Evolutionary conservation across 2,888 invertebrate species (phyloP), one percentile per base, ranked within the genome.

Genomic region (Calliphora vomitoria): DNA sequence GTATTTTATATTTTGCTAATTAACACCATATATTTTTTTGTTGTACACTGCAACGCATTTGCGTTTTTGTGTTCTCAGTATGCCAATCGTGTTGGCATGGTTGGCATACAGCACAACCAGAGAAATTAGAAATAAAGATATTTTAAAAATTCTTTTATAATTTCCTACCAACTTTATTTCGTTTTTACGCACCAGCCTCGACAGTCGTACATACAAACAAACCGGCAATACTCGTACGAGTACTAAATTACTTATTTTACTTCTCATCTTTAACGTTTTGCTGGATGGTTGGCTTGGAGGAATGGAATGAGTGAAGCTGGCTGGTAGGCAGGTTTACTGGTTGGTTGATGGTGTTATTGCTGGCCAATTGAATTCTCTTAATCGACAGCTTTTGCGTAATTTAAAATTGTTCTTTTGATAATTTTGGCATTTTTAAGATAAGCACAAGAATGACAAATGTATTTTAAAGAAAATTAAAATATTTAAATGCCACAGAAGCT

Each of bases 351-450:
- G 50, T 76, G 71, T 76, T 81, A 75, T 76, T 55, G 72, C 72
- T 76, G 82, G 72, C 85, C 85, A 85, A 85, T 85, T 85, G 80
- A 88, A 85, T 86, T 68, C 76, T 87, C 60, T 53, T 82, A 86
- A 87, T 88, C 84, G 87, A 87, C 86, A 87, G 86, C 86, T 88
- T 85, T 88, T 86, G 66, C 85, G 88, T 86, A 86, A 85, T 86
- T 89, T 89, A 82, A 88, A 88, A 86, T 83, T 89, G 87, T 89
- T 88, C 80, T 75, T 83, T 79, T 79, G 89, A 88, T 88, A 88
- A 88, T 85, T 86, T 86, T 88, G 89, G 86, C 89, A 88, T 88
- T 75, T 89, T 81, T 69, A 35, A 86, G 89, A 89, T 88, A 89
- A 86, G 88, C 82, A 50, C 31, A 74, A 86, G 85, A 78, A 87